These are phyloP conservation scores for Zingel zingel DNA, from an alignment of 2,113 vertebrate species.

Conservation along the genomic window DNA sequence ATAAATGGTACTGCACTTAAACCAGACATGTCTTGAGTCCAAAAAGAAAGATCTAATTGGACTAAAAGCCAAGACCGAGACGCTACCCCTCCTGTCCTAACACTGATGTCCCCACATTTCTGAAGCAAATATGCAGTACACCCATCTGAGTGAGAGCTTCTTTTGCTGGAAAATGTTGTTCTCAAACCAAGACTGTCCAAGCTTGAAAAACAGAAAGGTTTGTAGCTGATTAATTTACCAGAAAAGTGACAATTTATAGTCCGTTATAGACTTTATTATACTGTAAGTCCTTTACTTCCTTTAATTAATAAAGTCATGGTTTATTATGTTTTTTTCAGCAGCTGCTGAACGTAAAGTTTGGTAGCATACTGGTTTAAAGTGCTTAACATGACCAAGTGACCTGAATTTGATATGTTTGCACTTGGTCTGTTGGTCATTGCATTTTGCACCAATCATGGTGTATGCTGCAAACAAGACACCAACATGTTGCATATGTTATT, in stretches of 20 bases:
- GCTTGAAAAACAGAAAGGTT: too few species aligned
- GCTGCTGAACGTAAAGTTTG: not conserved
- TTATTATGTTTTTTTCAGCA: not conserved
- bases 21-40: not conserved
- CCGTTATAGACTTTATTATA: not conserved
- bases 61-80: not conserved
- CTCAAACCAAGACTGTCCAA: not conserved
- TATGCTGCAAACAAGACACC: not conserved
- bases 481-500: not conserved
- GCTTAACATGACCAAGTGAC: not conserved
- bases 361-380: not conserved
- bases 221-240: too few species aligned
- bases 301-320: not conserved
- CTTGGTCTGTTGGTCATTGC: not conserved
- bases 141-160: not conserved
- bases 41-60: not conserved
- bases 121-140: not conserved
- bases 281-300: not conserved
- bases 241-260: not conserved
- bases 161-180: not conserved
- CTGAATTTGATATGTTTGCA: not conserved
- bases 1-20: not conserved
- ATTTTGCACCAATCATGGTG: not conserved
- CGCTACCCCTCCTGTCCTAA: not conserved
- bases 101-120: not conserved